Evolutionary conservation across 1,140 invertebrate species (phyloP), one percentile per base, ranked within the genome.

Genomic region (Ceratina japonica): DNA sequence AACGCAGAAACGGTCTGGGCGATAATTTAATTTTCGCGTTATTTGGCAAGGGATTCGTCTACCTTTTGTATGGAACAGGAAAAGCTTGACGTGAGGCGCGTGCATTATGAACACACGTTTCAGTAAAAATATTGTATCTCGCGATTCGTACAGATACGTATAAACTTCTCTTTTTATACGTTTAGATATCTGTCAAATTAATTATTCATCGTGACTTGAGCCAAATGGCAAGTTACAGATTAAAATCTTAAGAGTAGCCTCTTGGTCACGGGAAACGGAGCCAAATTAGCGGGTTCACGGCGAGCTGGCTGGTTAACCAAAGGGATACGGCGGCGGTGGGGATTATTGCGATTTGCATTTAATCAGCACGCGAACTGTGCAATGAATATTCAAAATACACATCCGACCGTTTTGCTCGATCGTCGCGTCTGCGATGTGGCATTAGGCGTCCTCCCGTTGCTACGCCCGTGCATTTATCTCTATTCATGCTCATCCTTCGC

Each of bases 321-420:
- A 31, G 15, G 56, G n/a, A 44, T 7, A 44, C 37, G 37, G 37
- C 37, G 37, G 37, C 10, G 56, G 69, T 71, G 24, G 51, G 58
- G 52, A 61, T 74, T 83, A 82, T 79, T 82, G 61, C 61, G 65
- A 82, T 83, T 82, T 83, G 80, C 82, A 82, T 83, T 73, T 83
- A 83, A 83, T 83, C 80, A 74, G 27, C 13, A 49, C 31, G 75
- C 70, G 76, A 74, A 63, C 58, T 51, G 16, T 22, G 54, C 62
- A 24, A 82, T 83, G 80, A 83, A 83, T 83, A 83, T 83, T 83
- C 75, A 83, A 82, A 58, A 51, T 22, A 52, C 44, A 51, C 49
- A 22, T 24, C 58, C 16, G 7, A n/a, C 12, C 24, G n/a, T 75
- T 44, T 66, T 58, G 27, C 62, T 56, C 10, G 10, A 24, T 52